These are phyloP conservation scores for Mus caroli DNA, from an alignment of 2,797 vertebrate species.

Conservation along the genomic window DNA sequence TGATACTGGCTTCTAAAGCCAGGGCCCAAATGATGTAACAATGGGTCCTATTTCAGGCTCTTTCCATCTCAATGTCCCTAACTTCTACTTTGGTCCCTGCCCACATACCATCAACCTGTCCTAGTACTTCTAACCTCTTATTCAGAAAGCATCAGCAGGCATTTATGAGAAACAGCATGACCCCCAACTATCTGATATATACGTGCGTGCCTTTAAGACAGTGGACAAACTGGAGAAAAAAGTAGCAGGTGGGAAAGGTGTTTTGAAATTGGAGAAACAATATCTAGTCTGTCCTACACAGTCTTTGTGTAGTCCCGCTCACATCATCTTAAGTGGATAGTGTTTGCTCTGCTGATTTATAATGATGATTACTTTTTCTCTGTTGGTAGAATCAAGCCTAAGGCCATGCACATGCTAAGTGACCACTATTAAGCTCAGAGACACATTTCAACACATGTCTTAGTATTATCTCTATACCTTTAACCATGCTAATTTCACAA, in stretches of 20 bases:
- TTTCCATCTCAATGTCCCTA: background rate
- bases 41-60: background rate
- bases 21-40: background rate
- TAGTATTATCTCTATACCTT: background rate
- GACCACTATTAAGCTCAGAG: background rate
- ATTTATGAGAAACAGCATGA: background rate
- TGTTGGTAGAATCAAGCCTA: background rate
- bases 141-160: background rate
- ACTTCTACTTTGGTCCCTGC: background rate
- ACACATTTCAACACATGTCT: too few species aligned
- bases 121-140: background rate
- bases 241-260: background rate
- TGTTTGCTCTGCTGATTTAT: background rate
- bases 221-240: background rate
- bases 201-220: background rate
- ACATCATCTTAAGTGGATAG: background rate
- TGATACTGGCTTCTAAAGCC: conserved; percentile 39
- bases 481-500: background rate
- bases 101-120: background rate
- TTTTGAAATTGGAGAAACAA: accelerated
- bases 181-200: background rate
- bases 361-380: background rate
- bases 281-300: accelerated
- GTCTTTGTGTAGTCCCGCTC: accelerated
- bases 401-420: background rate